Evolutionary conservation across 2,888 invertebrate species (phyloP).

Genomic region (Oeneis ivallda): DNA sequence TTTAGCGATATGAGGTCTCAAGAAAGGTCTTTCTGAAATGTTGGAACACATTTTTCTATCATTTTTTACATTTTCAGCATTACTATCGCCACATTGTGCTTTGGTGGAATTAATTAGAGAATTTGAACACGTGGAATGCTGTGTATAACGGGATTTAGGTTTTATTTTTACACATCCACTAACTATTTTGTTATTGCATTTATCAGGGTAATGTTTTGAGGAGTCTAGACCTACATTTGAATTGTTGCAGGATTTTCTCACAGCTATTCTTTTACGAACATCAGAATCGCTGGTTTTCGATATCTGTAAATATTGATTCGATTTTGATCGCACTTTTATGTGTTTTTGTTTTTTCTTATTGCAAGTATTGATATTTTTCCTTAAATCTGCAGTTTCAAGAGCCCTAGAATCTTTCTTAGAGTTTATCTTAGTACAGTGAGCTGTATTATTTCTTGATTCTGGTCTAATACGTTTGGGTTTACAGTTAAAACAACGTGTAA

Average conservation of each 20-base stretch:
- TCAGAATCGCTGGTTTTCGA: neutral
- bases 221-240: slow-evolving; percentile 1
- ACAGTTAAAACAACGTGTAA: neutral
- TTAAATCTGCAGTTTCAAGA: neutral
- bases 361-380: neutral
- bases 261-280: neutral
- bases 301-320: neutral
- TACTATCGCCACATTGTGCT: neutral
- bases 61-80: neutral
- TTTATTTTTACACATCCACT: neutral
- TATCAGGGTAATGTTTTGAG: neutral
- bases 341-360: neutral
- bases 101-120: slow-evolving; percentile 2
- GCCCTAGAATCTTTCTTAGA: neutral
- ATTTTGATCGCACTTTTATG: neutral
- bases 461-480: neutral
- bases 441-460: neutral
- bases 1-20: neutral
- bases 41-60: neutral
- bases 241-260: slow-evolving; percentile 3
- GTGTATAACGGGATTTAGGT: slow-evolving; percentile 3
- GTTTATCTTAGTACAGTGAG: neutral
- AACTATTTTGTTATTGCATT: neutral
- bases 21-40: neutral
- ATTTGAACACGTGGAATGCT: neutral